A percentile compares a stretch with the other conserved stretches of the same genome.
These are phyloP conservation scores for Phallusia fumigata DNA, from an alignment of 23 tunicate genomes.

Conservation along the genomic window DNA sequence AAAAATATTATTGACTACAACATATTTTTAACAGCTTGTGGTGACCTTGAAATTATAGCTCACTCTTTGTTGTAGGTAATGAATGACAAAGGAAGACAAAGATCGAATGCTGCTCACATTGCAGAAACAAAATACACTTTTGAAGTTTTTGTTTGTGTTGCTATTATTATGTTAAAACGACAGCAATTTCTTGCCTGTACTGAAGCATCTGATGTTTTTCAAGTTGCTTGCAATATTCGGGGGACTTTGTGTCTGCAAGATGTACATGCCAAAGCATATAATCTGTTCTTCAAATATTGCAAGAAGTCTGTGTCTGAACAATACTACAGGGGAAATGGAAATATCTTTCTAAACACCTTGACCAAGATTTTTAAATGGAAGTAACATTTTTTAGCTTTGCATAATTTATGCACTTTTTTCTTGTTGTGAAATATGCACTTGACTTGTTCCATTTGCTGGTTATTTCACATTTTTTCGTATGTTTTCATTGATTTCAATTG, in stretches of 20 bases:
- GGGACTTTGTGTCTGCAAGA: constrained; percentile 38
- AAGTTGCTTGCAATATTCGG: constrained; percentile 50
- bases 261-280: constrained; percentile 40
- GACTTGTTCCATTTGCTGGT: neutral
- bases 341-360: neutral
- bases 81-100: constrained; percentile 24
- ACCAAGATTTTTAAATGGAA: constrained; percentile 22
- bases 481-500: neutral
- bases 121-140: constrained; percentile 38
- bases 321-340: neutral
- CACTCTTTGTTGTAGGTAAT: constrained; percentile 24
- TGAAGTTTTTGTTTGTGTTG: constrained; percentile 60
- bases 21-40: no score
- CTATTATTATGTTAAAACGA: constrained; percentile 69
- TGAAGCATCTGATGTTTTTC: constrained; percentile 52
- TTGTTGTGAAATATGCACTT: no score
- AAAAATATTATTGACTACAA: no score
- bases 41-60: neutral
- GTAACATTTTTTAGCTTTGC: neutral
- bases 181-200: constrained; percentile 59
- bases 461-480: neutral
- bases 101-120: neutral
- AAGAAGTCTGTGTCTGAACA: constrained; percentile 38
- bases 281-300: constrained; percentile 39
- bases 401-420: neutral